These are phyloP conservation scores for Virgularia gustaviana DNA, from an alignment of 92 coral and sea anemone species.

Conservation along the genomic window DNA sequence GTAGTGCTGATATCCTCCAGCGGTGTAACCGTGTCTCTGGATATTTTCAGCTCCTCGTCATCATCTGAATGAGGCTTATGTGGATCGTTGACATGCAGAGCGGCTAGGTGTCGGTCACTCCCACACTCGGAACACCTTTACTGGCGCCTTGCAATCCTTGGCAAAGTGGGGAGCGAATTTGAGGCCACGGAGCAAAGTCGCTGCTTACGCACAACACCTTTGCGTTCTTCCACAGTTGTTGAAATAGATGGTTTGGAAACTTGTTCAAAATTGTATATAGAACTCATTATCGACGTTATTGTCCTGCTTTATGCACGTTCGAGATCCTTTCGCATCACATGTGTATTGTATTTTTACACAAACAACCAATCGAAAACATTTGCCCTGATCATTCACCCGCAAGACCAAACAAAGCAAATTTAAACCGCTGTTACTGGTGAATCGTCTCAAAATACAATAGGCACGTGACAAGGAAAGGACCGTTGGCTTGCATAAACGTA, in stretches of 20 bases:
- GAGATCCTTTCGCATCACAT: too few relatives aligned
- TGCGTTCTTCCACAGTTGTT: too few relatives aligned
- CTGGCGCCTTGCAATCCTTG: constrained; percentile 13
- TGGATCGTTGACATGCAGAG: constrained; percentile 13
- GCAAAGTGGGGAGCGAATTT: constrained; percentile 30
- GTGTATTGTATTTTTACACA: too few relatives aligned
- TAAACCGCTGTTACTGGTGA: too few relatives aligned
- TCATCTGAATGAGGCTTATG: constrained; percentile 14
- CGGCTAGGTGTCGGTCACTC: constrained; percentile 22
- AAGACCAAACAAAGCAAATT: too few relatives aligned
- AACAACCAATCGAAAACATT: too few relatives aligned
- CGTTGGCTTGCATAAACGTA: too few relatives aligned
- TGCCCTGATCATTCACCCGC: constrained; percentile 50
- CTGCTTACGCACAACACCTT: constrained; percentile 7
- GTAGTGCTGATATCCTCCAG: background rate
- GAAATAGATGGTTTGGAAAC: too few relatives aligned
- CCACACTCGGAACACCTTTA: constrained; percentile 42
- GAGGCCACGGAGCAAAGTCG: constrained; percentile 39
- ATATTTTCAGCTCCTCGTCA: constrained; percentile 42
- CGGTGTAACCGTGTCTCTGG: background rate
- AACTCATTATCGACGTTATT: too few relatives aligned
- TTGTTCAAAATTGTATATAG: constrained; percentile 24
- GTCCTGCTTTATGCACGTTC: too few relatives aligned
- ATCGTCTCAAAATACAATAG: too few relatives aligned
- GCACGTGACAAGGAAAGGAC: too few relatives aligned